A percentile compares a stretch with the other conserved stretches of the same genome.
These are phyloP conservation scores for Corydoras maculifer DNA, from an alignment of 2,113 vertebrate species.

Conservation along the genomic window DNA sequence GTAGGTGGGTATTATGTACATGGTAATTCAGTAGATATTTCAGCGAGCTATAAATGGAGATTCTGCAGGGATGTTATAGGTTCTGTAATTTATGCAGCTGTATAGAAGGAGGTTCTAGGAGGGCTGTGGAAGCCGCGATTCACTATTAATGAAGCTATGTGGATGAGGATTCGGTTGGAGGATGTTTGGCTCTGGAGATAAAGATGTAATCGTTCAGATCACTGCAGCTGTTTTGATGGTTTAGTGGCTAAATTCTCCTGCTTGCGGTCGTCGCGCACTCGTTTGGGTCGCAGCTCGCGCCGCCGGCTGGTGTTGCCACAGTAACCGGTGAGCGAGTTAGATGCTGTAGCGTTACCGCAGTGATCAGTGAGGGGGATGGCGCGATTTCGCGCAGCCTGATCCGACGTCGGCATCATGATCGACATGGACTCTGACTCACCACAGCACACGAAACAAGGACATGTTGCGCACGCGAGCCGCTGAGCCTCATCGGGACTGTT, in stretches of 20 bases:
- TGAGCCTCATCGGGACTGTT: neutral
- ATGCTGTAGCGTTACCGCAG: slow-evolving; percentile 52
- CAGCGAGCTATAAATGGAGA: too few relatives aligned
- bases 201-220: neutral
- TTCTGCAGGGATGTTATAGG: too few relatives aligned
- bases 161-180: neutral
- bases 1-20: too few relatives aligned
- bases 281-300: slow-evolving; percentile 39
- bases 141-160: neutral
- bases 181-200: too few relatives aligned
- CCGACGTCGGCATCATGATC: slow-evolving; percentile 50
- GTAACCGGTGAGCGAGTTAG: slow-evolving; percentile 52
- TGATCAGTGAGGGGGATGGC: slow-evolving; percentile 57
- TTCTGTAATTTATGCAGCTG: neutral
- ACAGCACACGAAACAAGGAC: slow-evolving; percentile 29
- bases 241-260: neutral
- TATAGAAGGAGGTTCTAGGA: too few relatives aligned
- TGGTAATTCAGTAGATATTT: too few relatives aligned
- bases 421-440: slow-evolving; percentile 53
- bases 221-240: neutral
- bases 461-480: slow-evolving; percentile 15
- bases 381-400: slow-evolving; percentile 42
- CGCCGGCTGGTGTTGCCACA: slow-evolving; percentile 56
- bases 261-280: slow-evolving; percentile 24
- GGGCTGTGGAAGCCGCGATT: too few relatives aligned